A percentile compares a stretch with the other conserved stretches of the same genome.
phyloP scores from a whole-genome alignment of 2,113 vertebrate genomes.

The Grammomys dolichurus region DNA sequence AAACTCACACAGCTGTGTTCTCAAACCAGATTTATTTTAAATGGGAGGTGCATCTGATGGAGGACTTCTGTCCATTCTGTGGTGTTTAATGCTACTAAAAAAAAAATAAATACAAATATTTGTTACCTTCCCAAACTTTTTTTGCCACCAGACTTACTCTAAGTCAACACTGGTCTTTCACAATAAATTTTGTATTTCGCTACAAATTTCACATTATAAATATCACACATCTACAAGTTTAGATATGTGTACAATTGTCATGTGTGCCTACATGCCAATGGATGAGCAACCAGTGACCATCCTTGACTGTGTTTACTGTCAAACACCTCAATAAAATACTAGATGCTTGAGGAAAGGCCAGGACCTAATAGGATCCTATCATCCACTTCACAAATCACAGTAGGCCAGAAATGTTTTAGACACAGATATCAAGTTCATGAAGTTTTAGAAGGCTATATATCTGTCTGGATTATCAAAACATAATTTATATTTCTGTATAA shows the following conservation, averaged over 20 bases:
- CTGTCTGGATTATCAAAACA: not conserved
- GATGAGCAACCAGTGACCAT: not conserved
- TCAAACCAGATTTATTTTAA: slow-evolving; percentile 23
- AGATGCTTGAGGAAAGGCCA: not conserved
- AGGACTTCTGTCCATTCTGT: not conserved
- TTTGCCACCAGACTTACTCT: not conserved
- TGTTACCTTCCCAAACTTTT: not conserved
- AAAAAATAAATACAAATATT: not conserved
- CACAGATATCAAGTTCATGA: not conserved
- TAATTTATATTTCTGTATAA: slow-evolving; percentile 21
- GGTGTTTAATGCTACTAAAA: not conserved
- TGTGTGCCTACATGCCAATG: not conserved
- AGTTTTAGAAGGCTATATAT: not conserved
- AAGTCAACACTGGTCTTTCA: not conserved
- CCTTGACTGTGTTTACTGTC: not conserved
- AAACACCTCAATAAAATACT: not conserved
- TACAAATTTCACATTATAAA: not conserved
- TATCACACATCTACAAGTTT: not conserved
- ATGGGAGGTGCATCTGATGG: not conserved
- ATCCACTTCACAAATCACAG: not conserved
- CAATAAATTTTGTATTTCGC: not conserved
- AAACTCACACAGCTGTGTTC: not conserved
- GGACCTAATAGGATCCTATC: not conserved
- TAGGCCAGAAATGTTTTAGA: not conserved
- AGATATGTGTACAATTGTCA: not conserved